phyloP scores from a whole-genome alignment of 2,797 vertebrate genomes.

The Chelon auratus region DNA sequence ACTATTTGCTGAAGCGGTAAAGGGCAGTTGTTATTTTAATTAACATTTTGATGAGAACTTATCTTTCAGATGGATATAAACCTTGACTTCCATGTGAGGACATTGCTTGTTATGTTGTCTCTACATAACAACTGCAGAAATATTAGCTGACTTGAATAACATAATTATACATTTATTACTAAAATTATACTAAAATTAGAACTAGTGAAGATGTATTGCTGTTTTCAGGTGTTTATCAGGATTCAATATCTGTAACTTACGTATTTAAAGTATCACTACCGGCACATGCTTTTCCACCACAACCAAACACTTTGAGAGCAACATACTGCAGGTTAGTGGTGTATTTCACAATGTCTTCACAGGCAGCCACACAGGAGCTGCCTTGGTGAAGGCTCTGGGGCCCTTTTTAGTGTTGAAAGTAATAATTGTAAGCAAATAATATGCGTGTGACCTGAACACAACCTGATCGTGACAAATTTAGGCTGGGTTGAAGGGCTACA shows the following conservation, averaged over 20 bases:
- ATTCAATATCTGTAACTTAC: neutral
- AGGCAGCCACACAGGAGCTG: neutral
- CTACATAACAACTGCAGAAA: neutral
- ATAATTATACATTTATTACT: neutral
- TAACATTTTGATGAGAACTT: neutral
- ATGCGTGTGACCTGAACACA: neutral
- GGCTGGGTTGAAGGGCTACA: no score
- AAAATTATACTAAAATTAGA: neutral
- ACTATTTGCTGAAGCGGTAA: neutral
- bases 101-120: neutral
- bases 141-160: neutral
- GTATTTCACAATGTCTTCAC: constrained; percentile 62
- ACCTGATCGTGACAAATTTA: neutral
- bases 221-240: neutral
- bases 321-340: constrained; percentile 73
- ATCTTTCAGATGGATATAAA: neutral
- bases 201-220: neutral
- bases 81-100: neutral
- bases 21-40: neutral
- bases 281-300: neutral
- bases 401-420: neutral
- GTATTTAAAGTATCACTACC: constrained; percentile 8
- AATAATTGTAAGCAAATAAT: neutral
- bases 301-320: constrained; percentile 35
- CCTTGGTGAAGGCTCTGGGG: neutral